Conservation (phyloP, 2,888 invertebrate genomes). For the Lepeophtheirus nordmannii region DNA sequence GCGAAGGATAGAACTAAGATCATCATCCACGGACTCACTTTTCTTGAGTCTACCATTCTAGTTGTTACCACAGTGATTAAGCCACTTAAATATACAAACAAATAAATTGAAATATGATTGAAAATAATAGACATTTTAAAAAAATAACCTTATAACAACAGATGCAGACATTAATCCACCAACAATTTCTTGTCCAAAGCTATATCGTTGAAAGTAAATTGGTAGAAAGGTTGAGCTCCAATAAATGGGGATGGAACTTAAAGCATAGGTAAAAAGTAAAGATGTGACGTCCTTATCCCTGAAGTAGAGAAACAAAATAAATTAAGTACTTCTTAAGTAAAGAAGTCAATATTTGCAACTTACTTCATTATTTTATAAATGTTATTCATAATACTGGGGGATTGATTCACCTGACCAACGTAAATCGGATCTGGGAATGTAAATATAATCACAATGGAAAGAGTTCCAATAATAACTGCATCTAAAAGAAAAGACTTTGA, state of each 20-base stretch:
- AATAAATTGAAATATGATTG: too few species aligned
- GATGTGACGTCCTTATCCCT: not conserved
- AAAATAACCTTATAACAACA: not conserved
- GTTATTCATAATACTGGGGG: not conserved
- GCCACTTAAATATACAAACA: too few species aligned
- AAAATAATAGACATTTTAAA: too few species aligned
- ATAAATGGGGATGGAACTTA: not conserved
- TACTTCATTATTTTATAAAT: not conserved
- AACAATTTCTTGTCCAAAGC: not conserved
- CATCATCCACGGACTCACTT: not conserved
- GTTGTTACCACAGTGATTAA: not conserved
- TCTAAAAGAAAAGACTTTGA: not conserved
- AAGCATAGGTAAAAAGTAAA: not conserved
- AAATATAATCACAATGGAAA: not conserved
- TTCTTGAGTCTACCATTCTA: not conserved
- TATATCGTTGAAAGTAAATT: not conserved
- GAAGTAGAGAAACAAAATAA: not conserved
- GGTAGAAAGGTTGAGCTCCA: constrained; percentile 1
- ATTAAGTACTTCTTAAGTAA: too few species aligned
- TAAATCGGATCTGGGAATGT: not conserved
- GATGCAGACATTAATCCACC: not conserved
- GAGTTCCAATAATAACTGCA: not conserved
- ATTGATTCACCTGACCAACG: not conserved
- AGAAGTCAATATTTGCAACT: not conserved
- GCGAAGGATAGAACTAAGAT: not conserved